A percentile compares a stretch with the other conserved stretches of the same genome.
Evolutionary conservation across 2,888 invertebrate genomes (phyloP).

Genomic region (Papilio gigon): DNA sequence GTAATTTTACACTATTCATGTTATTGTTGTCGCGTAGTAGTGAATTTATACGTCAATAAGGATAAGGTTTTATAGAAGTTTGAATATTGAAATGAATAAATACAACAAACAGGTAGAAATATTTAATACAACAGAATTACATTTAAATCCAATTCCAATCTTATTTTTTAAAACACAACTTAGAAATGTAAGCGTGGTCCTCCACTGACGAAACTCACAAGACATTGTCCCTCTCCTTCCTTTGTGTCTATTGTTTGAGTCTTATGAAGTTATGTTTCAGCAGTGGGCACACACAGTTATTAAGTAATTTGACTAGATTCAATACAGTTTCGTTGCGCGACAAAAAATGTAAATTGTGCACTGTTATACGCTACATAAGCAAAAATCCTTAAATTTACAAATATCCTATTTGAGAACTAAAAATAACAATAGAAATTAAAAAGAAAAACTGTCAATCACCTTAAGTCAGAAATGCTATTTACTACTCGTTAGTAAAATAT

Average conservation of each 20-base stretch:
- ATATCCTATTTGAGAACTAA: neutral
- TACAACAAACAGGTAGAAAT: constrained; percentile 52
- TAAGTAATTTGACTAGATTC: constrained; percentile 19
- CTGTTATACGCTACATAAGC: constrained; percentile 9
- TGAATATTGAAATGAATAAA: constrained; percentile 43
- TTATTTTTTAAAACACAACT: neutral
- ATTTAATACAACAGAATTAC: constrained; percentile 64
- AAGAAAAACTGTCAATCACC: neutral
- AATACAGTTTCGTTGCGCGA: constrained; percentile 15
- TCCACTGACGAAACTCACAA: neutral
- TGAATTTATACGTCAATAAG: neutral
- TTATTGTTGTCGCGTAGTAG: neutral
- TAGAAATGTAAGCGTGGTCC: neutral
- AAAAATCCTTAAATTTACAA: constrained; percentile 7
- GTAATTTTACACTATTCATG: too few species aligned
- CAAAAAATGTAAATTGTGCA: constrained; percentile 9
- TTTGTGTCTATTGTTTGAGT: neutral
- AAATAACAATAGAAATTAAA: neutral
- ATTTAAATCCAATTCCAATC: constrained; percentile 45
- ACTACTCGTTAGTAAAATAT: too few species aligned
- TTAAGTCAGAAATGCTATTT: neutral
- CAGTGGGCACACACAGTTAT: neutral
- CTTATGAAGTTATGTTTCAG: neutral
- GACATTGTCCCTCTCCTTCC: neutral
- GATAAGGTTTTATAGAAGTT: neutral